Base-by-base conservation (phyloP, 2,113 vertebrate species). In the Rhinolophus sinicus region DNA sequence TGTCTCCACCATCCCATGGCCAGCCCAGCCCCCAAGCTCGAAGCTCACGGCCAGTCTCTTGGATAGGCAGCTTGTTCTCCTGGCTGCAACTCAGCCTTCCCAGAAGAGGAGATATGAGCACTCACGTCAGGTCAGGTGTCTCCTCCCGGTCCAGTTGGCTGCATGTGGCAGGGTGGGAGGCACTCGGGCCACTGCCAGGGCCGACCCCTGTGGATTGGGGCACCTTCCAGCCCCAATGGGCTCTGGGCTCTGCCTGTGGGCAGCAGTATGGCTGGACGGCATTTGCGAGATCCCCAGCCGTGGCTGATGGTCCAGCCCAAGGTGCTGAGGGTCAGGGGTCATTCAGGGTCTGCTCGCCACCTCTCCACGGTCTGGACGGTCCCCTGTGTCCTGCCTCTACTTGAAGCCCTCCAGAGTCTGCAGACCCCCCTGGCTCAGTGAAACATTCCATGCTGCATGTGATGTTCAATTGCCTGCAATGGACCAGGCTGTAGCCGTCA, bases 391-490 rank as follows among this genome's bases (percentile, higher is more conserved):
- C 47, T 0, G 4, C 24, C 19, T 82, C 8, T 8, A 12, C 2
- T 1, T 4, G 12, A 22, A 30, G 21, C 5, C 76, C 21, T 14
- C 18, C 58, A 62, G 70, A 14, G 44, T 38, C 69, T n/a, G 30
- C 24, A 5, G 50, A 6, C 21, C 10, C 28, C 28, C 7, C 12
- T 1, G 19, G 10, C 47, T 33, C 5, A 14, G 0, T 0, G 33
- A 38, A 38, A 26, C 22, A 5, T 13, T 8, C 0, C 2, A 52
- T 28, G 82, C 40, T 35, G n/a, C 0, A 18, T 19, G 44, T 11
- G 40, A n/a, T 5, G 35, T 4, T 19, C 8, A 14, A 0, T 0
- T 5, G 6, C 24, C 38, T 0, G 2, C 1, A 2, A 33, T 1
- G 6, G 21, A 18, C 52, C 21, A 2, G n/a, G 33, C 30, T 1